Base-by-base conservation (phyloP, 2,888 invertebrate species). In the Automeris io region DNA sequence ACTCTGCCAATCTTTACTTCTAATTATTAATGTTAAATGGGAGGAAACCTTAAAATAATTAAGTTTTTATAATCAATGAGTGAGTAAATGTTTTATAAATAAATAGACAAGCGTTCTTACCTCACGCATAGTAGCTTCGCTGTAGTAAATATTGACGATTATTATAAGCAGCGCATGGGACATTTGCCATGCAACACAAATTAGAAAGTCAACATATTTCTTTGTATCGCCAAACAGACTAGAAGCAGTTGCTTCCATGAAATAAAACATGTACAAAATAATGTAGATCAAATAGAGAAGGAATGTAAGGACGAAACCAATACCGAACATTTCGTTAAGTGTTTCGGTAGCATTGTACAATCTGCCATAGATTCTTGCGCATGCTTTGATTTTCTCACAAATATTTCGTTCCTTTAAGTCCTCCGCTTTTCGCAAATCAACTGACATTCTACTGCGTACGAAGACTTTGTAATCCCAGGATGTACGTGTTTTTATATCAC, bases 221-320 rank as follows among this genome's bases (percentile, higher is more conserved):
- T 51, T 46, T 6, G 61, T 31, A 33, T 80, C 70, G 5, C 68
- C 65, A 21, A 73, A 76, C 35, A 79, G 49, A 0, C 78, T 72
- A 0, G 67, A 58, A 1, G 77, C 75, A 0, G 76, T 78, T 3
- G 77, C 81, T 44, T 80, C 81, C 79, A 81, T 76, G 23, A 81
- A 71, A 45, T 80, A 80, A 46, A 76, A 80, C 42, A 72, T 52
- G 39, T 78, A 70, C 26, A 80, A 41, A 18, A 73, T 56, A 5
- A 73, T 60, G 8, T 57, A 54, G 7, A 59, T 43, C 0, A 72
- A 44, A 26, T 55, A 62, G 6, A 64, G 25, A 0, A 63, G 25
- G 48, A 72, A 53, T 0, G 64, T 74, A n/a, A 67, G 26, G 2
- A 64, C 45, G 9, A 78, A 24, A 3, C 66, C 49, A 2, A 66